phyloP scores from a whole-genome alignment of 2,113 vertebrate species.

The Heloderma charlesbogerti region DNA sequence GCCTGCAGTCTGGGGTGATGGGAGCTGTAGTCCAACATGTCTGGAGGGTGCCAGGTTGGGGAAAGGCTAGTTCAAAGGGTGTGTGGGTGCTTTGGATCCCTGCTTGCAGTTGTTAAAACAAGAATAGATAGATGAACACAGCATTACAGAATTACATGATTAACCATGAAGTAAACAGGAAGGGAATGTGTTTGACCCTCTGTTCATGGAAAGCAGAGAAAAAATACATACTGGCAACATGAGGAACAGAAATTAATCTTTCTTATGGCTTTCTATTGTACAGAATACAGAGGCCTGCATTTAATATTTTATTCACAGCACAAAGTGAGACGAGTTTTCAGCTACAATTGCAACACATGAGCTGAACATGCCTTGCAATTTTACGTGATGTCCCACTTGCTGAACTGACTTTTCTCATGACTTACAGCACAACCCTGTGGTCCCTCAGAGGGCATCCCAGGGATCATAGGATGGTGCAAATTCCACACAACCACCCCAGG shows the following conservation, averaged over 20 bases:
- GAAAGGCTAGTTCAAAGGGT: too few relatives aligned
- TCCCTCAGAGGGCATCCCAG: too few relatives aligned
- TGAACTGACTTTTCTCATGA: background rate
- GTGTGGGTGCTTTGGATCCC: too few relatives aligned
- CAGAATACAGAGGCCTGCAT: background rate
- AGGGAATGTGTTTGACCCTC: background rate
- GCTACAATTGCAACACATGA: background rate
- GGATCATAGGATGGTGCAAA: too few relatives aligned
- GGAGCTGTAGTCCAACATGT: too few relatives aligned
- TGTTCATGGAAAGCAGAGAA: background rate
- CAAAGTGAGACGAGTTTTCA: background rate
- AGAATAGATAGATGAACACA: background rate
- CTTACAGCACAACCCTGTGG: background rate
- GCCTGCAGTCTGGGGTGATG: too few relatives aligned
- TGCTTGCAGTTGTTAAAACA: background rate
- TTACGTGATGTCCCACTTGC: background rate
- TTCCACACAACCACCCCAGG: too few relatives aligned
- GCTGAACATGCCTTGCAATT: background rate
- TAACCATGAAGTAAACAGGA: background rate
- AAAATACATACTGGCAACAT: background rate
- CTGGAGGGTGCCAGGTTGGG: too few relatives aligned
- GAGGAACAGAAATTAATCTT: background rate
- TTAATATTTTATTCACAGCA: background rate
- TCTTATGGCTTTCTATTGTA: background rate
- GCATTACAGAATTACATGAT: too few relatives aligned